Conservation (phyloP, 2,113 vertebrate species). For the Hemibagrus wyckioides region DNA sequence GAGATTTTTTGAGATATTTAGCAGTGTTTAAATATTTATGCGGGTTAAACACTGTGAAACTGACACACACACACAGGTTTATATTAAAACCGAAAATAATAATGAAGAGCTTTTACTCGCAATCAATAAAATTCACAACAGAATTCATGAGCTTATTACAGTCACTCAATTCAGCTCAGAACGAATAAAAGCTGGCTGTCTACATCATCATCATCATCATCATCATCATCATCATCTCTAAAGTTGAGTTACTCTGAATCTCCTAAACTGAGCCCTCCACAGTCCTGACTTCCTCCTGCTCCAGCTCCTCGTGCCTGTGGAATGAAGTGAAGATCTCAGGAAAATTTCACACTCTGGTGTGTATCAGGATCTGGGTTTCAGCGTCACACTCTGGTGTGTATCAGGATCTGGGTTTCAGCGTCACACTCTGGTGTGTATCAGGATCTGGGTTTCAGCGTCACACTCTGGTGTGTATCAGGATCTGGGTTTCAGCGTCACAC, state of each 20-base stretch:
- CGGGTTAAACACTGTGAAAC: not conserved
- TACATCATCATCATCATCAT: not conserved
- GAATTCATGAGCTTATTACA: not conserved
- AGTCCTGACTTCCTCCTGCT: not conserved
- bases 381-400: not conserved
- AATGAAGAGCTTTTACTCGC: not conserved
- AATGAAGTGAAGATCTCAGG: not conserved
- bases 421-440: not conserved
- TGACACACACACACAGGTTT: not conserved
- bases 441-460: not conserved
- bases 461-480: not conserved
- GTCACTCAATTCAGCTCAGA: not conserved
- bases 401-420: not conserved
- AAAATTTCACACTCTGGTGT: not conserved
- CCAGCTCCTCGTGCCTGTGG: not conserved
- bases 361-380: not conserved
- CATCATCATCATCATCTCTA: not conserved
- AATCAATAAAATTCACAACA: not conserved
- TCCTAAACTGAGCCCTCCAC: not conserved
- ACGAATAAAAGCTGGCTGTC: not conserved
- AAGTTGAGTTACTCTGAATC: too few species aligned
- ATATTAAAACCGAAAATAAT: not conserved
- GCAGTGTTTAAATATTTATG: not conserved
- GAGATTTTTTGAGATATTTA: not conserved
- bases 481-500: not conserved